phyloP scores from a whole-genome alignment of 2,888 invertebrate genomes.

The Tenthredo notha region DNA sequence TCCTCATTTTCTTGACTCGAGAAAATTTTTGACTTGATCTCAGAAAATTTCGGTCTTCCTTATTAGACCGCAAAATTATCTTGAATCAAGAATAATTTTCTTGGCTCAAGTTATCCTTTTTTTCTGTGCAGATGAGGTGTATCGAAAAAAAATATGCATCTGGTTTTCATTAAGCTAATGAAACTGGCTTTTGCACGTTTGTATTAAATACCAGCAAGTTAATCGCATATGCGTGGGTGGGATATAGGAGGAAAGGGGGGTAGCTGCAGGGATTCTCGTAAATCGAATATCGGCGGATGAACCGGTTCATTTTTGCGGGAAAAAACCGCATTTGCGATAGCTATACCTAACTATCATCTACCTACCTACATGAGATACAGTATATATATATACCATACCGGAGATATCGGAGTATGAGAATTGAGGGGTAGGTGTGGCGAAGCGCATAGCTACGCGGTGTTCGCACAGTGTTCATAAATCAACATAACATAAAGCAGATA shows the following conservation, averaged over 20 bases:
- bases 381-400: too few relatives aligned
- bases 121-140: too few relatives aligned
- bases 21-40: too few relatives aligned
- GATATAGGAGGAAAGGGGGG: not conserved
- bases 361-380: not conserved
- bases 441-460: conserved; percentile 32
- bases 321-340: conserved; percentile 22
- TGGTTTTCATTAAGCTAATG: conserved; percentile 43
- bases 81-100: too few relatives aligned
- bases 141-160: not conserved
- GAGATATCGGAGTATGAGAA: not conserved
- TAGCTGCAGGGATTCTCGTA: not conserved
- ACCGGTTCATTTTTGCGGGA: conserved; percentile 35
- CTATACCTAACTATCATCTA: not conserved
- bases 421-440: conserved; percentile 10
- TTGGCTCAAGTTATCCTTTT: too few relatives aligned
- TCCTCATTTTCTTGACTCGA: too few relatives aligned
- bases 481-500: conserved; percentile 68
- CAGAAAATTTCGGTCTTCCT: too few relatives aligned
- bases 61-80: too few relatives aligned
- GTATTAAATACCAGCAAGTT: not conserved
- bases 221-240: conserved; percentile 7
- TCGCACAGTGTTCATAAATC: conserved; percentile 67
- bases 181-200: not conserved
- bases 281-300: conserved; percentile 20